These are phyloP conservation scores for Lampris megalopsis DNA, from an alignment of 2,113 vertebrate genomes.

Conservation along the genomic window DNA sequence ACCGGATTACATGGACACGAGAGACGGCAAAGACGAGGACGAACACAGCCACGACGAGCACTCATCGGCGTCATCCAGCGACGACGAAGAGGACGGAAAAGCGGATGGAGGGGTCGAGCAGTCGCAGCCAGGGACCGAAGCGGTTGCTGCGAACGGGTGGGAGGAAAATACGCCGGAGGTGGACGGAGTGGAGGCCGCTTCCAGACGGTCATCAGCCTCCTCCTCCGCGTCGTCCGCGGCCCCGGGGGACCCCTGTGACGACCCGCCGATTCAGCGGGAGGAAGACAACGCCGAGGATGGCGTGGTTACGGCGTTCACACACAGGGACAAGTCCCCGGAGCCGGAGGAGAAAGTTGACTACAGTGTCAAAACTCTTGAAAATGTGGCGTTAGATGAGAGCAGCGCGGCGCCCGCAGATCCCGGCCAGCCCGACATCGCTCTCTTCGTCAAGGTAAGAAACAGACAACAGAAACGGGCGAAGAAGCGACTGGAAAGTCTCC, in stretches of 20 bases:
- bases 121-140: background rate
- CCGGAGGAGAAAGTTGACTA: conserved; percentile 57
- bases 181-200: conserved; percentile 22
- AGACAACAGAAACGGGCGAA: too few relatives aligned
- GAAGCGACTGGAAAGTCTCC: too few relatives aligned
- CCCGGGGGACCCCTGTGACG: conserved; percentile 57
- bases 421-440: conserved; percentile 59
- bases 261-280: conserved; percentile 30
- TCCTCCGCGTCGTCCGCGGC: conserved; percentile 59
- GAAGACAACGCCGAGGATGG: conserved; percentile 54
- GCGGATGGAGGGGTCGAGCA: background rate
- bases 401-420: conserved; percentile 52
- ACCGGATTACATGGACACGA: conserved; percentile 67
- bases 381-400: conserved; percentile 40
- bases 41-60: background rate
- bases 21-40: conserved; percentile 2
- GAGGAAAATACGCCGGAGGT: conserved; percentile 1
- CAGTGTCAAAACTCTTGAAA: conserved; percentile 67
- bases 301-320: conserved; percentile 56
- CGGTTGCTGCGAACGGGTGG: background rate
- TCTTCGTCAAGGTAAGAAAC: conserved; percentile 78
- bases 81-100: conserved; percentile 28
- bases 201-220: conserved; percentile 67
- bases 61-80: conserved; percentile 64
- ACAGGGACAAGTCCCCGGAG: background rate